Conservation (phyloP, 2,888 invertebrate genomes). For the Caenorhabditis virilis region DNA sequence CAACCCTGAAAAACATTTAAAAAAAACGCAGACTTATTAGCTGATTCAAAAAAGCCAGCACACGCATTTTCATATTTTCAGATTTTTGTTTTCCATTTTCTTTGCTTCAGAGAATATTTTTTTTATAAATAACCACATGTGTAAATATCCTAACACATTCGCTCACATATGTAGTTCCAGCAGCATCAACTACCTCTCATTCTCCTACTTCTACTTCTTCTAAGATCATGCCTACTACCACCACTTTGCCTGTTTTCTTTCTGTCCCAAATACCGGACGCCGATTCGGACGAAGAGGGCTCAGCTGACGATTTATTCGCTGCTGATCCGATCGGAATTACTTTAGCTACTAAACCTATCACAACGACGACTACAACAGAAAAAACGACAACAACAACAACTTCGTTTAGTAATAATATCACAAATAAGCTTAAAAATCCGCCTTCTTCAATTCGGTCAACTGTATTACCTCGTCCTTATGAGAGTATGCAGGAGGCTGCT, state of each 20-base stretch:
- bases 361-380: constrained; percentile 31
- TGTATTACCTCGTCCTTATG: constrained; percentile 54
- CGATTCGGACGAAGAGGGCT: constrained; percentile 32
- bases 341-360: constrained; percentile 31
- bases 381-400: no score
- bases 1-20: no score
- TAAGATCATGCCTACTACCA: constrained; percentile 12
- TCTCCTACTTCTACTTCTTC: constrained; percentile 4
- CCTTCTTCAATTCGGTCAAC: constrained; percentile 26
- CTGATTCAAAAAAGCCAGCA: no score
- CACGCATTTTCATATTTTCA: background rate
- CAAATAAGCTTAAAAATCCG: constrained; percentile 19
- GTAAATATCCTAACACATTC: no score
- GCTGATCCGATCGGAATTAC: constrained; percentile 28
- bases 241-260: constrained; percentile 35
- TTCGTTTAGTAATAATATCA: no score
- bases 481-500: constrained; percentile 48
- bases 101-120: background rate
- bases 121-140: background rate
- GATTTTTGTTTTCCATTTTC: background rate
- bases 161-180: constrained; percentile 1
- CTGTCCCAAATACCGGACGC: constrained; percentile 35
- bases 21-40: no score
- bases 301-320: constrained; percentile 37
- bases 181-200: no score